Percentiles rank a stretch among this genome's conserved stretches.
These are phyloP conservation scores for Ophraella communa DNA, from an alignment of 2,888 invertebrate species.

Conservation along the genomic window DNA sequence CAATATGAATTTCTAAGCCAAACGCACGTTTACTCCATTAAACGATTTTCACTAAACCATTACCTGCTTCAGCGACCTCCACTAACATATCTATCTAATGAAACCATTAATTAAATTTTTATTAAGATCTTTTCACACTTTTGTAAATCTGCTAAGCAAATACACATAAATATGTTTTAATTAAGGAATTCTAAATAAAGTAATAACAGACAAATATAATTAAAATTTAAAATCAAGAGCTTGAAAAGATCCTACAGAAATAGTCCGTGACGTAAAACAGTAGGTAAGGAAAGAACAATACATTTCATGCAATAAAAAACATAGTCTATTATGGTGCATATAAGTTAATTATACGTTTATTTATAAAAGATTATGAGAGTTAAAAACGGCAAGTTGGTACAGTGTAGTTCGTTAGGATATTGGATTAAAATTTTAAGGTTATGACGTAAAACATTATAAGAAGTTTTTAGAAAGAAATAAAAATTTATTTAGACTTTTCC, in stretches of 20 bases:
- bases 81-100: background rate
- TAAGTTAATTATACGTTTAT: background rate
- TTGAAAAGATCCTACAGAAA: slow-evolving; percentile 21
- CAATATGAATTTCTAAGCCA: too few relatives aligned
- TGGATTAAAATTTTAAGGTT: too few relatives aligned
- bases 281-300: slow-evolving; percentile 24
- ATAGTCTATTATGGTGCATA: background rate
- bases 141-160: slow-evolving; percentile 2
- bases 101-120: slow-evolving; percentile 3
- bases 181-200: slow-evolving; percentile 2
- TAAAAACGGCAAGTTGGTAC: background rate
- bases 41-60: background rate
- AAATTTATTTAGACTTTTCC: too few relatives aligned
- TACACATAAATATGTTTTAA: slow-evolving; percentile 5
- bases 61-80: background rate
- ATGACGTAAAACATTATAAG: too few relatives aligned
- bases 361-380: background rate
- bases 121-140: slow-evolving; percentile 15
- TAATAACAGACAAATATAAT: slow-evolving; percentile 9
- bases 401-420: too few relatives aligned
- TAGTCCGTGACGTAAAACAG: slow-evolving; percentile 21
- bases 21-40: too few relatives aligned
- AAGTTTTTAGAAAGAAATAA: too few relatives aligned
- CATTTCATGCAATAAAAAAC: slow-evolving; percentile 9
- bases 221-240: slow-evolving; percentile 19